phyloP scores from a whole-genome alignment of 2,797 vertebrate species.

The Lutjanus campechanus region DNA sequence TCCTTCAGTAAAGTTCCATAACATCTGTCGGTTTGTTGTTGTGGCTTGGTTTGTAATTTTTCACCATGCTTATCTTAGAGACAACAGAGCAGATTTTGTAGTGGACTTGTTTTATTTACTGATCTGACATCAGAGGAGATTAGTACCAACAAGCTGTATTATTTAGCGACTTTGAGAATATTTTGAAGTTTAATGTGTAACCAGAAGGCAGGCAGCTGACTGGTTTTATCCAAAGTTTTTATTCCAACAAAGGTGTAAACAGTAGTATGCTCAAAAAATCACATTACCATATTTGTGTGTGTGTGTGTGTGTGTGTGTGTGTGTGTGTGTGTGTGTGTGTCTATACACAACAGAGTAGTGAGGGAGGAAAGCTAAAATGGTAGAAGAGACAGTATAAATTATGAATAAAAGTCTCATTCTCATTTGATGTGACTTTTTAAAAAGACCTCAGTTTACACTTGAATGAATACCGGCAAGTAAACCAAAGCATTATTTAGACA shows the following conservation, averaged over 20 bases:
- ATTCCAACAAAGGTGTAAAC: neutral
- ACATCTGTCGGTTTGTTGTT: neutral
- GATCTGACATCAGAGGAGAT: conserved; percentile 22
- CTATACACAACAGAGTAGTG: neutral
- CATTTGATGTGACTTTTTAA: neutral
- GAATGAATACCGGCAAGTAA: neutral
- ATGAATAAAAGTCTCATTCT: neutral
- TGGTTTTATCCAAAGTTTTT: neutral
- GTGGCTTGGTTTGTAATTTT: conserved; percentile 5
- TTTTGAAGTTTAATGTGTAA: neutral
- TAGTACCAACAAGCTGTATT: neutral
- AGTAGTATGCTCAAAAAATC: no score
- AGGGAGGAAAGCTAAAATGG: neutral
- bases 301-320: neutral
- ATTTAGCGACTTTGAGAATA: neutral
- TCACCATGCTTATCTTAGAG: conserved; percentile 17
- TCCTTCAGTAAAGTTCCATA: neutral
- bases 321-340: conserved; percentile 1
- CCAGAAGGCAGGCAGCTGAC: neutral
- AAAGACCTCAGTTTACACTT: neutral
- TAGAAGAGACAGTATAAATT: neutral
- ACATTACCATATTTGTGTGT: no score
- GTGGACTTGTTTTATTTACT: conserved; percentile 7
- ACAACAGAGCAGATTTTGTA: neutral
- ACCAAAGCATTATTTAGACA: neutral